Evolutionary conservation across 2,797 vertebrate genomes (phyloP).

Genomic region (Vipera ursinii): DNA sequence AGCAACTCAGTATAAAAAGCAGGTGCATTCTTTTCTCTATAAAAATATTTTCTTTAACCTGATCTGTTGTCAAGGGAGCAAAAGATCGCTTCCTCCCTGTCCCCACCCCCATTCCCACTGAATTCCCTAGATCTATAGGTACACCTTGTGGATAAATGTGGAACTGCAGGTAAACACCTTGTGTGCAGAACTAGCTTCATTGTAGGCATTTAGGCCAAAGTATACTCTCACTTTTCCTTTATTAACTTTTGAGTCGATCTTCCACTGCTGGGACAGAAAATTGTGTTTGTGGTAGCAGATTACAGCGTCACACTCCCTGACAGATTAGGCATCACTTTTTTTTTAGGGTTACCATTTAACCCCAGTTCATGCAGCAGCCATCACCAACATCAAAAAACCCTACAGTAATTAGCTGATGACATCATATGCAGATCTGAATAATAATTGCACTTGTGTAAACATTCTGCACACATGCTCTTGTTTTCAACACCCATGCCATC

Average conservation of each 20-base stretch:
- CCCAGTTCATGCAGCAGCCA: background rate
- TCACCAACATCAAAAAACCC: background rate
- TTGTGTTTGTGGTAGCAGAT: no score
- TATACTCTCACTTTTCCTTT: background rate
- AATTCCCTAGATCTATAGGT: background rate
- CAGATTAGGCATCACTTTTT: background rate
- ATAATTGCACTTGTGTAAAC: background rate
- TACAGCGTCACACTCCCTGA: background rate
- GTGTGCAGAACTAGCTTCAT: background rate
- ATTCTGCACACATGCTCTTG: background rate
- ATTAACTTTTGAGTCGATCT: background rate
- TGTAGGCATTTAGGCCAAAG: background rate
- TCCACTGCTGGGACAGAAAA: background rate
- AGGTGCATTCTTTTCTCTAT: background rate
- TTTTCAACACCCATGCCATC: background rate
- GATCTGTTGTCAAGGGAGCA: background rate
- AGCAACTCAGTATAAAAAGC: background rate
- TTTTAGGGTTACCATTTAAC: background rate
- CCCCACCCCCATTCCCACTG: background rate
- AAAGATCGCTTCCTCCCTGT: background rate
- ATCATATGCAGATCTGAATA: background rate
- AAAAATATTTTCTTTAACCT: background rate
- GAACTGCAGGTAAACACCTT: background rate
- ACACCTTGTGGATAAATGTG: conserved; percentile 5
- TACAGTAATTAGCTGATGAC: background rate